Evolutionary conservation across 2,888 invertebrate species (phyloP).

Genomic region (Drosophila mimica): DNA sequence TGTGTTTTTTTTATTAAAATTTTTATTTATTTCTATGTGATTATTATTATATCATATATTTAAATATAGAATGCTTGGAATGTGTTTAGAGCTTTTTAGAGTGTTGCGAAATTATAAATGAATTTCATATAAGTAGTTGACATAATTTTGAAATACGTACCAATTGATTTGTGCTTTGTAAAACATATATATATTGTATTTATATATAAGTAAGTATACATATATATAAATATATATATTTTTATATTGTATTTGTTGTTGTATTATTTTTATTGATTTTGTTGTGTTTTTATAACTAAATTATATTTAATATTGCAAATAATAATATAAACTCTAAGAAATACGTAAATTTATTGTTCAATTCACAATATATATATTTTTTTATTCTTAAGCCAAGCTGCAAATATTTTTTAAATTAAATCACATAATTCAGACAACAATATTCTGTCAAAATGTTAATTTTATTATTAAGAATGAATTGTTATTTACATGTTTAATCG

Average conservation of each 20-base stretch:
- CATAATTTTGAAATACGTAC: conserved; percentile 83
- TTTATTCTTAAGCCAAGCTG: not conserved
- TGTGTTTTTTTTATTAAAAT: not conserved
- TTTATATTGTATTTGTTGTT: conserved; percentile 32
- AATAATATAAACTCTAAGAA: conserved; percentile 21
- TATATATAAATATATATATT: conserved; percentile 34
- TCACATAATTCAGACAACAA: not conserved
- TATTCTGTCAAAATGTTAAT: not conserved
- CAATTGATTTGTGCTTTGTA: conserved; percentile 81
- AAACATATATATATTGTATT: conserved; percentile 55
- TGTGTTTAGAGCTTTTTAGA: conserved; percentile 35
- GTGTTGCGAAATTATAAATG: conserved; percentile 58
- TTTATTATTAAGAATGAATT: not conserved
- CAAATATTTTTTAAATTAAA: not conserved
- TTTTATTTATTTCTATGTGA: conserved; percentile 26
- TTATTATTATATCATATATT: conserved; percentile 22
- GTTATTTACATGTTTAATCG: not conserved
- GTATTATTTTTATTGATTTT: conserved; percentile 41
- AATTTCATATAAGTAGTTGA: conserved; percentile 58
- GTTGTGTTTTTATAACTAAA: conserved; percentile 35
- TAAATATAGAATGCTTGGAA: conserved; percentile 21
- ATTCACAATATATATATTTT: conserved; percentile 28
- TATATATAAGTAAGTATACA: conserved; percentile 45
- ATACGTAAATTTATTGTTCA: not conserved
- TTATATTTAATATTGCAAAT: conserved; percentile 45